These are phyloP conservation scores for Hydrotaea diabolus DNA, from an alignment of 2,888 invertebrate species.

Conservation along the genomic window DNA sequence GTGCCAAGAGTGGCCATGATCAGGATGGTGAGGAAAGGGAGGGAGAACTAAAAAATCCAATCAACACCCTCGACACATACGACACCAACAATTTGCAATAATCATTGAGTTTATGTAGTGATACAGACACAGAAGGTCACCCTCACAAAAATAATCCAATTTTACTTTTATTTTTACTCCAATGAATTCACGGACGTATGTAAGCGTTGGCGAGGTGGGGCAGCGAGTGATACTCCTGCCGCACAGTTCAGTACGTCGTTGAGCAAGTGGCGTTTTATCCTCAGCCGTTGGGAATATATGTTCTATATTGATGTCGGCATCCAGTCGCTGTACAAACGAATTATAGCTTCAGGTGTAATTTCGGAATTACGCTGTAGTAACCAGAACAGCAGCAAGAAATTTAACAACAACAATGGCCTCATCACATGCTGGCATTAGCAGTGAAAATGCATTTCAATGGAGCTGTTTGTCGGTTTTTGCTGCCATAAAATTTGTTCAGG, in stretches of 20 bases:
- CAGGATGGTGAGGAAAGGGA: background rate
- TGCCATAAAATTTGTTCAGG: background rate
- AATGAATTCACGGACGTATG: background rate
- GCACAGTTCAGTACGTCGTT: background rate
- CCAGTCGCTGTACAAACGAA: background rate
- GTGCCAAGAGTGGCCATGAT: background rate
- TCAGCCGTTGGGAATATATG: background rate
- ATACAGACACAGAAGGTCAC: constrained; percentile 1
- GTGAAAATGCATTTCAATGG: background rate
- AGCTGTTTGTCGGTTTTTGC: background rate
- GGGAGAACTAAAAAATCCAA: background rate
- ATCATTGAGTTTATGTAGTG: constrained; percentile 12
- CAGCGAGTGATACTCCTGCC: background rate
- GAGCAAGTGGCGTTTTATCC: no score
- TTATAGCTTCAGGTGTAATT: background rate
- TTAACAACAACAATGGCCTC: background rate
- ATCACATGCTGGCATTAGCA: background rate
- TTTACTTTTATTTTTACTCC: constrained; percentile 41
- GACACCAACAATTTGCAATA: background rate
- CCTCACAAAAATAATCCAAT: constrained; percentile 60
- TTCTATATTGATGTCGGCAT: background rate
- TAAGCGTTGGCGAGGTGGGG: background rate
- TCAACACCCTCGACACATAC: background rate
- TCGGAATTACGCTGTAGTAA: background rate
- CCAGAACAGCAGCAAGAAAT: background rate